Percentiles rank a stretch among this genome's conserved stretches.
These are phyloP conservation scores for Philypnodon macrostomus DNA, from an alignment of 2,797 vertebrate species.

Conservation along the genomic window DNA sequence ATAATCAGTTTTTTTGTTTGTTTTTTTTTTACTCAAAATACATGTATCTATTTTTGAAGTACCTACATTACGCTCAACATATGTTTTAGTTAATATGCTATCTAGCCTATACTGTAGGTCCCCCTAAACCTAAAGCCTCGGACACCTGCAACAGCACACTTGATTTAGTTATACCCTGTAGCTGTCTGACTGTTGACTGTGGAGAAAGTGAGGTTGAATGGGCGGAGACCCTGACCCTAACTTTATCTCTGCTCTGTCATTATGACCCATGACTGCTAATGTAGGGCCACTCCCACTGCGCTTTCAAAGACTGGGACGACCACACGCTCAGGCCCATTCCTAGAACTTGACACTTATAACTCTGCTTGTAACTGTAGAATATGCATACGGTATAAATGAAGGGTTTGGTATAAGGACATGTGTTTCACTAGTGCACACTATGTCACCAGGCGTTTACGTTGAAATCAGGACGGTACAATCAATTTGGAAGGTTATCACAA, in stretches of 20 bases:
- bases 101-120: too few relatives aligned
- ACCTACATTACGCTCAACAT: too few relatives aligned
- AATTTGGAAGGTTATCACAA: too few relatives aligned
- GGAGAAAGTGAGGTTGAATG: constrained; percentile 30
- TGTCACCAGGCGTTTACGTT: constrained; percentile 1
- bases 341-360: constrained; percentile 31
- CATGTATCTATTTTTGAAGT: too few relatives aligned
- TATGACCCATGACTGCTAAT: constrained; percentile 60
- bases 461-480: background rate
- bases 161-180: constrained; percentile 50
- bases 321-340: constrained; percentile 41
- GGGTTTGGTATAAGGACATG: constrained; percentile 37
- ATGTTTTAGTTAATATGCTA: too few relatives aligned
- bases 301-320: constrained; percentile 68
- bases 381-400: constrained; percentile 33
- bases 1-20: too few relatives aligned
- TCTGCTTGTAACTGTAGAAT: constrained; percentile 10
- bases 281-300: constrained; percentile 57
- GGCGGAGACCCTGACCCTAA: constrained; percentile 71
- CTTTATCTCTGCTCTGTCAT: constrained; percentile 65
- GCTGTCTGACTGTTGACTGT: constrained; percentile 47
- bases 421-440: constrained; percentile 29
- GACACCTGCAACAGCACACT: constrained; percentile 66
- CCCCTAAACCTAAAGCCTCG: too few relatives aligned
- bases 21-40: too few relatives aligned